Evolutionary conservation across 2,113 vertebrate species (phyloP).

Genomic region (Ardeotis arabs): DNA sequence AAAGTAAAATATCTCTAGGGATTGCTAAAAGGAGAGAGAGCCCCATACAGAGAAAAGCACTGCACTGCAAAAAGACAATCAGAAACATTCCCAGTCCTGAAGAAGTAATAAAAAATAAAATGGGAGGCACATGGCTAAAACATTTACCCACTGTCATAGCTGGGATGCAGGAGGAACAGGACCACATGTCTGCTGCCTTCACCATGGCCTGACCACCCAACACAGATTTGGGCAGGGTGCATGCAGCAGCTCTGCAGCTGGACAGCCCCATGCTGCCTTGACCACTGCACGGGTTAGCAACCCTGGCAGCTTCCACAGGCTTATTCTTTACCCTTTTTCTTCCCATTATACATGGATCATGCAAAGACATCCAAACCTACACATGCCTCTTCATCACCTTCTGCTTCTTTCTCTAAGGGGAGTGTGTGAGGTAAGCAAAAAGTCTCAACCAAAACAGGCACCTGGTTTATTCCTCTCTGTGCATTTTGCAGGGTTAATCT

Average conservation of each 20-base stretch:
- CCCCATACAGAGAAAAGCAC: not conserved
- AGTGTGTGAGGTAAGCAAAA: not conserved
- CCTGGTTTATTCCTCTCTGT: not conserved
- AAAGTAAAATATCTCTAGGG: not conserved
- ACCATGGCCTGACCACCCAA: rapidly evolving
- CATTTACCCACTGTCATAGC: not conserved
- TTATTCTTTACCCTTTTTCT: not conserved
- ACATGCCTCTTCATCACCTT: not conserved
- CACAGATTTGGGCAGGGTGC: not conserved
- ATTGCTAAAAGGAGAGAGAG: not conserved
- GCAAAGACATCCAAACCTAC: not conserved
- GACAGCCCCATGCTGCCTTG: rapidly evolving
- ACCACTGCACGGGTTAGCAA: not conserved
- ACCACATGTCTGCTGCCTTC: not conserved
- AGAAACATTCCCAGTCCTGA: not conserved
- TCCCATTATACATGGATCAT: not conserved
- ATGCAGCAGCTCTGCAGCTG: not conserved
- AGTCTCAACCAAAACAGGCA: not conserved
- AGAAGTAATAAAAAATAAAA: not conserved
- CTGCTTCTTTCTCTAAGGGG: not conserved
- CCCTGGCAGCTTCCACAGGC: not conserved
- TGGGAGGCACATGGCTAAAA: not conserved
- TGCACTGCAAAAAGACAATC: not conserved
- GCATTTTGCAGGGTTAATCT: not conserved
- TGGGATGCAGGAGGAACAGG: not conserved